Evolutionary conservation across 2,113 vertebrate genomes (phyloP), one percentile per base, ranked within the genome.

Genomic region (Oriolus oriolus): DNA sequence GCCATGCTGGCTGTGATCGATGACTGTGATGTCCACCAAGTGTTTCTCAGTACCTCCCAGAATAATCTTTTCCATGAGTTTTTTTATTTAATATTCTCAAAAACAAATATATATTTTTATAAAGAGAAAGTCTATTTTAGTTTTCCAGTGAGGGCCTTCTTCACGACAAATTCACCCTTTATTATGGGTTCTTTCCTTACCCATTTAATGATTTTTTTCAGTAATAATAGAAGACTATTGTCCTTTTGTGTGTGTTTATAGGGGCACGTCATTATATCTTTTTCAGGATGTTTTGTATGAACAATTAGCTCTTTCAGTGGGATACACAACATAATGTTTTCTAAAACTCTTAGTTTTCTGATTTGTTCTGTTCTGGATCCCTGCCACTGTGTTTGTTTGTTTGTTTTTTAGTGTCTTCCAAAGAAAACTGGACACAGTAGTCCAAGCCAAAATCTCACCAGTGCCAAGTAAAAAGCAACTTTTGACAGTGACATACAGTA

Each of bases 1-100:
- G 21, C 11, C 5, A 2, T 10, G 0, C 1, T 70, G n/a, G 6
- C 13, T 41, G 41, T 71, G 9, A 49, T 6, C 6, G 41, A 11
- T 49, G 16, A 41, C 4, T 56, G 4, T 7, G 6, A 12, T 30
- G 16, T 56, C 31, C 9, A 50, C 42, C 26, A 27, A 15, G 9
- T 49, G 15, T 64, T 56, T 64, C 49, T 80, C 21, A 35, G 10
- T 42, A 22, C 7, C 9, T 49, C 6, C 7, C 6, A 44, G 35
- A 64, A 35, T 15, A 56, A 42, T 18, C 3, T 49, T 56, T 47
- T 37, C 27, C 6, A 4, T 11, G 0, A 4, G 12, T 33, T 57
- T 50, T 83, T 50, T 22, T 15, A 52, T 70, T 87, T 84, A 65
- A 35, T 6, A 14, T 28, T 13, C 2, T 30, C 16, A 27, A 66